Conservation (phyloP, 2,888 invertebrate species). For the Globia sparganii region DNA sequence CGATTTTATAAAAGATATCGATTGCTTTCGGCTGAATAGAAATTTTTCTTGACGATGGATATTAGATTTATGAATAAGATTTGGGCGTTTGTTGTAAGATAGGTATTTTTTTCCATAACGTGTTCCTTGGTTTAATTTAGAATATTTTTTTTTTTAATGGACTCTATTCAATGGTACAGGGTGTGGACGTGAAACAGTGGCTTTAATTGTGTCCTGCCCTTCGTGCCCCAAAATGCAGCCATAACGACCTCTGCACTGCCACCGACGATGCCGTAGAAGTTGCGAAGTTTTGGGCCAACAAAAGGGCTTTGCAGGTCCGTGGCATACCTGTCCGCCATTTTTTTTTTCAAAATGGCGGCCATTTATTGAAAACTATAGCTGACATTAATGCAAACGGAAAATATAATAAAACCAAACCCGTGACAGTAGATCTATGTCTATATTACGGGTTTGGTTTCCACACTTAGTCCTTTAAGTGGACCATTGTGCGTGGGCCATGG, state of each 20-base stretch:
- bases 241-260: no score
- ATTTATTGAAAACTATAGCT: neutral
- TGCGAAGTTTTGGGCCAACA: neutral
- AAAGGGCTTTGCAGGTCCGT: neutral
- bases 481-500: no score
- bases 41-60: constrained; percentile 34
- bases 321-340: neutral
- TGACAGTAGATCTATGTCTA: no score
- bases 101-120: constrained; percentile 20
- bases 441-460: no score
- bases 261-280: neutral
- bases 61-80: constrained; percentile 59
- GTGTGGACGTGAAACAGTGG: neutral
- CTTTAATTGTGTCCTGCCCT: neutral
- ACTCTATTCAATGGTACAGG: neutral
- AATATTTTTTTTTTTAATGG: neutral
- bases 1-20: constrained; percentile 49
- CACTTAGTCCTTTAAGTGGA: no score
- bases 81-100: constrained; percentile 8
- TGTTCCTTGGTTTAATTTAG: neutral
- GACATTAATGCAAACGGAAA: neutral
- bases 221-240: no score
- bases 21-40: constrained; percentile 49
- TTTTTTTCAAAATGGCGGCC: neutral
- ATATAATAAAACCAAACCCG: no score